Base-by-base conservation (phyloP, 2,888 invertebrate genomes). In the Habroteleia sp. region DNA sequence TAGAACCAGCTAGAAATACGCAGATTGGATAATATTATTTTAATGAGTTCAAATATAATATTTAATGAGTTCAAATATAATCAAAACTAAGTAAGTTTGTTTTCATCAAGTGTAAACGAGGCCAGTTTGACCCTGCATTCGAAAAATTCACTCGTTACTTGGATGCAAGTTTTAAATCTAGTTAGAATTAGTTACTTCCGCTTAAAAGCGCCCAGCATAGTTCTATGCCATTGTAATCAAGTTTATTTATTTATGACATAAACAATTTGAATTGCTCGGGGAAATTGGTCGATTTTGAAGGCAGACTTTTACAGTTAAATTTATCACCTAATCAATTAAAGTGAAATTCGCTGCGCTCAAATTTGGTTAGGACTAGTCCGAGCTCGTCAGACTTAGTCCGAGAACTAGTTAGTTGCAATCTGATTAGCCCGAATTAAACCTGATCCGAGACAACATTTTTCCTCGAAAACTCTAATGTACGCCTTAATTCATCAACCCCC, bases 401-500 rank as follows among this genome's bases (percentile, higher is more conserved):
- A 27, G 16, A 63, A 63, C 56, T 72, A 54, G 56, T 62, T 71
- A 71, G 54, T 60, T 10, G 63, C 13, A 72, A 72, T 72, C 58
- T 37, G 72, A 72, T 72, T 54, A 72, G 8, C 25, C 5, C 29
- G 8, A 71, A 62, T 65, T 50, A 65, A 72, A 56, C 27, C 35
- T 48, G 52, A 72, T 48, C 54, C 54, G 27, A 11, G 17, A 46
- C 41, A 52, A 42, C 50, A 58, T 71, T 52, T 71, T 62, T 71
- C 62, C 52, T 71, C 52, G 46, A 42, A 44, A 71, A 31, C 54
- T 71, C 44, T 10, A 13, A 31, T 33, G 65, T 65, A 25, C 60
- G 72, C 58, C 50, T 72, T 65, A 65, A 72, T 72, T 65, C 50
- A 41, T 71, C 48, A 58, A 35, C 48, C 56, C 46, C 42, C 65